Evolutionary conservation across 2,888 invertebrate genomes (phyloP), one percentile per base, ranked within the genome.

Genomic region (Hartigia nigra): DNA sequence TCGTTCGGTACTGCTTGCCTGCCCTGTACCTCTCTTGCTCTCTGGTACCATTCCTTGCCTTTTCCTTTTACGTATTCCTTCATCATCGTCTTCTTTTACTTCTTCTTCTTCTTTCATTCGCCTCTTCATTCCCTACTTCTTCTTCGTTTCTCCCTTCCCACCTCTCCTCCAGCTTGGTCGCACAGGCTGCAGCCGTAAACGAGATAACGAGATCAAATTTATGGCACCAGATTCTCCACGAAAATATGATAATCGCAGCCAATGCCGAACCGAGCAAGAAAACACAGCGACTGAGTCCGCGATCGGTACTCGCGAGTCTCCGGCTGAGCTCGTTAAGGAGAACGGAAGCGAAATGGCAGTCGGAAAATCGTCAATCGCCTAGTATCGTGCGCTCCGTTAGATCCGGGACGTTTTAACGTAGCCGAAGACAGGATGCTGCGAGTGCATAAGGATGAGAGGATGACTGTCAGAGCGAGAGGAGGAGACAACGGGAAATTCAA

Each of bases 171-270:
- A 84, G 80, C 86, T 83, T 81, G 78, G 81, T 83, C 85, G 83
- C 84, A 85, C 84, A 84, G 55, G 82, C 84, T 86, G 85, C 85
- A 86, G 86, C 86, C 87, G 88, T 89, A 90, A 91, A 90, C 90
- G 90, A 91, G 91, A 91, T 91, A 91, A 91, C 91, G 91, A 91
- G 91, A 91, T 91, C 90, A 91, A 91, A 91, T 91, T 91, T 91
- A 91, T 91, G 90, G 89, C 88, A 86, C 84, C 87, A 88, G 90
- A 90, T 90, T 87, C 86, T 84, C 86, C 86, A 89, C 90, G 87
- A 90, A 90, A 90, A 90, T 91, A 90, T 89, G 90, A 91, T 90
- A 90, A 91, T 91, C 90, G 87, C 87, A 83, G 87, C 89, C 90
- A 90, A 90, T 90, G 89, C 90, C 88, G 85, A 88, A 87, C 84